phyloP scores from a whole-genome alignment of 2,797 vertebrate genomes.

The Tangara arthus region DNA sequence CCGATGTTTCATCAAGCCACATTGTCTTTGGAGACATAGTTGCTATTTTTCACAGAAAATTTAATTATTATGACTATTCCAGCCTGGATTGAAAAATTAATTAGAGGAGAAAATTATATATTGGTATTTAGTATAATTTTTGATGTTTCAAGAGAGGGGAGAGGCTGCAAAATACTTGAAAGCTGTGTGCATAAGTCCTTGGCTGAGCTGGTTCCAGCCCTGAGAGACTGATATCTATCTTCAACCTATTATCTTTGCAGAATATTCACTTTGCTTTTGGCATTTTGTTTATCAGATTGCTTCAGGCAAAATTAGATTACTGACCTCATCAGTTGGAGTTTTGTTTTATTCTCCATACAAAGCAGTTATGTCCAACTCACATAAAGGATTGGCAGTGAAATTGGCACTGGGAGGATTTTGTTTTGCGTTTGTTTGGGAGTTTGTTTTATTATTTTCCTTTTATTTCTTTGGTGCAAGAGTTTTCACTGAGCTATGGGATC shows the following conservation, averaged over 20 bases:
- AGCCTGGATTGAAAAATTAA: constrained; percentile 29
- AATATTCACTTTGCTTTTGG: constrained; percentile 34
- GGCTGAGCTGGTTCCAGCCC: neutral
- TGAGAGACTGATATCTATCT: neutral
- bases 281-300: constrained; percentile 31
- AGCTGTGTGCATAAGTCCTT: neutral
- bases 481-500: neutral
- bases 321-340: constrained; percentile 16
- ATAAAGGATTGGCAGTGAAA: neutral
- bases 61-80: constrained; percentile 30
- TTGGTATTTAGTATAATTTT: constrained; percentile 2
- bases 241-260: neutral
- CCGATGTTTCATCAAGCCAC: constrained; percentile 27
- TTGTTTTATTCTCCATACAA: constrained; percentile 6
- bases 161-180: neutral
- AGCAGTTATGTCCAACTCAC: neutral
- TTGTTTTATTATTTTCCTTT: neutral
- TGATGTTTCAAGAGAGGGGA: neutral
- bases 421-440: neutral
- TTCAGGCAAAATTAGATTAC: constrained; percentile 42
- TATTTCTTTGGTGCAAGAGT: neutral
- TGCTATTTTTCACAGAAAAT: constrained; percentile 34
- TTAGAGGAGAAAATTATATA: neutral
- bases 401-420: neutral
- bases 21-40: constrained; percentile 37